These are phyloP conservation scores for Caloenas nicobarica DNA, from an alignment of 2,113 vertebrate genomes.

Conservation along the genomic window DNA sequence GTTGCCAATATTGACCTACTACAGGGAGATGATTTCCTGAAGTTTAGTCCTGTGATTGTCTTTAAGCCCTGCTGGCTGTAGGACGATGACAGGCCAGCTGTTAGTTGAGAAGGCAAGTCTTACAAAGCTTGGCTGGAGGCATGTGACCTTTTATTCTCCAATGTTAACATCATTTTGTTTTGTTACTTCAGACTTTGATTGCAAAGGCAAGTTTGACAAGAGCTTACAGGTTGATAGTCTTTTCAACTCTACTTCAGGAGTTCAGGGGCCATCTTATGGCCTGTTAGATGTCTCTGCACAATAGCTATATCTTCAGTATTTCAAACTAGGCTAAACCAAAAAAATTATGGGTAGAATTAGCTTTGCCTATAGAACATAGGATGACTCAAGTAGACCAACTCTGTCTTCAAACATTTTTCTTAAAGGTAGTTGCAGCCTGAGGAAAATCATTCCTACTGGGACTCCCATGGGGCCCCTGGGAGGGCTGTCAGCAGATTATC, in stretches of 20 bases:
- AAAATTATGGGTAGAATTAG: not conserved
- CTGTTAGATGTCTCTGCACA: not conserved
- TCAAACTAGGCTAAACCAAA: not conserved
- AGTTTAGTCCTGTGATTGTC: not conserved
- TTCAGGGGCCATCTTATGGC: not conserved
- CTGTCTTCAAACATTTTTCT: not conserved
- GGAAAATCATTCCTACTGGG: not conserved
- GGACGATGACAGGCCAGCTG: not conserved
- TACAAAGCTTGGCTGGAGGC: slow-evolving; percentile 10
- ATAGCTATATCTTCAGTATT: not conserved
- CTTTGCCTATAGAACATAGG: not conserved
- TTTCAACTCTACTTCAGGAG: not conserved
- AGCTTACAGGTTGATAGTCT: not conserved
- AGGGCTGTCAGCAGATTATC: not conserved
- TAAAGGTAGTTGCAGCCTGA: not conserved
- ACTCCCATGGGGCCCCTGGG: not conserved
- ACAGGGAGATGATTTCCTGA: not conserved
- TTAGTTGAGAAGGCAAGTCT: not conserved
- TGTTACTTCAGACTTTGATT: slow-evolving; percentile 2
- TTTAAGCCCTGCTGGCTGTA: not conserved
- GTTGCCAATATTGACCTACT: not conserved
- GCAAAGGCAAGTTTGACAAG: not conserved
- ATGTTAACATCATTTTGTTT: not conserved
- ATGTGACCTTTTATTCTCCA: not conserved
- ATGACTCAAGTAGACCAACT: not conserved